A percentile compares a stretch with the other conserved stretches of the same genome.
phyloP scores from a whole-genome alignment of 2,888 invertebrate genomes.

The Oscheius sp. region DNA sequence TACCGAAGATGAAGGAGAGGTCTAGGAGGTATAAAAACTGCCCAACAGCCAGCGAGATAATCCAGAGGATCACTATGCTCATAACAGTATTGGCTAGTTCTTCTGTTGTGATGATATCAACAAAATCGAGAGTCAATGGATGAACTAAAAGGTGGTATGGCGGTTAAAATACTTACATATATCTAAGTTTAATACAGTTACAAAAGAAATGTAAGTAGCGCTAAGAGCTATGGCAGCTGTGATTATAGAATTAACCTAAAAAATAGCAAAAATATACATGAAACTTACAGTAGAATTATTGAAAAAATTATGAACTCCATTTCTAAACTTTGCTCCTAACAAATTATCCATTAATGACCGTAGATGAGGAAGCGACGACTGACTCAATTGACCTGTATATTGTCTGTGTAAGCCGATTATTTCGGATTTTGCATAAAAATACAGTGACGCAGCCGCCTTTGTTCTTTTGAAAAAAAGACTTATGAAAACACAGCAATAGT shows the following conservation, averaged over 20 bases:
- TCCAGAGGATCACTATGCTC: not conserved
- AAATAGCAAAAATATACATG: too few species aligned
- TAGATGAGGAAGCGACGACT: too few species aligned
- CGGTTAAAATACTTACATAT: slow-evolving; percentile 32
- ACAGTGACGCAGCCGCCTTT: slow-evolving; percentile 11
- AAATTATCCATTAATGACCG: too few species aligned
- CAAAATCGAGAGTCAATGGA: not conserved
- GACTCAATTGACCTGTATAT: too few species aligned
- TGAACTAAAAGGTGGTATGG: not conserved
- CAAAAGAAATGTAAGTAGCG: slow-evolving; percentile 34
- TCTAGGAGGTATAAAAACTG: not conserved
- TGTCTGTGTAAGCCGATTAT: not conserved
- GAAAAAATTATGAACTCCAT: too few species aligned
- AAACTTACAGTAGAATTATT: too few species aligned
- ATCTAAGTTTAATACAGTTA: slow-evolving; percentile 38
- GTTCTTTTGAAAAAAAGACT: slow-evolving; percentile 14
- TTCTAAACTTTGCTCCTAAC: too few species aligned
- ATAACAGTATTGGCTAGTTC: not conserved
- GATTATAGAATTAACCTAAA: slow-evolving; percentile 43
- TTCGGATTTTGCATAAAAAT: not conserved
- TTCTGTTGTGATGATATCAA: not conserved
- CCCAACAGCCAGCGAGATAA: not conserved
- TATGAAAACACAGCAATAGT: too few species aligned
- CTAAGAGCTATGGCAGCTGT: slow-evolving; percentile 35
- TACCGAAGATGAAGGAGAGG: slow-evolving; percentile 16